These are phyloP conservation scores for Polietes domitor DNA, from an alignment of 2,888 invertebrate genomes.

Conservation along the genomic window DNA sequence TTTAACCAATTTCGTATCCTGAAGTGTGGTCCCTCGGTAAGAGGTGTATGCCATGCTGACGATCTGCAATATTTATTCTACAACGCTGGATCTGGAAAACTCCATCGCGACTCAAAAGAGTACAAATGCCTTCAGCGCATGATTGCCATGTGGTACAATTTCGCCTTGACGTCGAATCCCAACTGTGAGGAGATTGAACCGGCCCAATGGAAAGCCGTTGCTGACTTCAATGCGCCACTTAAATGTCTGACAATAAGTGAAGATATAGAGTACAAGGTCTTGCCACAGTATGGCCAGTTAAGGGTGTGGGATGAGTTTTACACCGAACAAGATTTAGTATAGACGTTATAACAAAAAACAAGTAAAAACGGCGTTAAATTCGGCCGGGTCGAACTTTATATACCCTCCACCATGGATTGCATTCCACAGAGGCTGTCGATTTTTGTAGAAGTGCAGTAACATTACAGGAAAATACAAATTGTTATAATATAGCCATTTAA, in stretches of 20 bases:
- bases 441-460: no score
- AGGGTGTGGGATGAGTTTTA: conserved; percentile 76
- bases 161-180: conserved; percentile 76
- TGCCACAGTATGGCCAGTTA: conserved; percentile 73
- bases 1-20: conserved; percentile 76
- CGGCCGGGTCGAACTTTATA: no score
- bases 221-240: conserved; percentile 37
- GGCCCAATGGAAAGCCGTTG: conserved; percentile 70
- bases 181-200: conserved; percentile 71
- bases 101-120: conserved; percentile 71
- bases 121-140: conserved; percentile 76
- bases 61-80: conserved; percentile 78
- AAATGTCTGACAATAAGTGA: conserved; percentile 76
- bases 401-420: no score
- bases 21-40: conserved; percentile 73
- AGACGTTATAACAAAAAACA: no score
- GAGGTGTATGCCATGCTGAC: conserved; percentile 77
- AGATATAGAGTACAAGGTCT: conserved; percentile 71
- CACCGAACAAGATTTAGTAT: conserved; percentile 55
- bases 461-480: no score
- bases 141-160: conserved; percentile 77
- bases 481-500: no score
- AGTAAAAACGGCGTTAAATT: no score
- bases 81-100: conserved; percentile 69
- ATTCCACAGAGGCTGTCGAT: no score